Evolutionary conservation across 2,888 invertebrate species (phyloP).

Genomic region (Lasius platythorax): DNA sequence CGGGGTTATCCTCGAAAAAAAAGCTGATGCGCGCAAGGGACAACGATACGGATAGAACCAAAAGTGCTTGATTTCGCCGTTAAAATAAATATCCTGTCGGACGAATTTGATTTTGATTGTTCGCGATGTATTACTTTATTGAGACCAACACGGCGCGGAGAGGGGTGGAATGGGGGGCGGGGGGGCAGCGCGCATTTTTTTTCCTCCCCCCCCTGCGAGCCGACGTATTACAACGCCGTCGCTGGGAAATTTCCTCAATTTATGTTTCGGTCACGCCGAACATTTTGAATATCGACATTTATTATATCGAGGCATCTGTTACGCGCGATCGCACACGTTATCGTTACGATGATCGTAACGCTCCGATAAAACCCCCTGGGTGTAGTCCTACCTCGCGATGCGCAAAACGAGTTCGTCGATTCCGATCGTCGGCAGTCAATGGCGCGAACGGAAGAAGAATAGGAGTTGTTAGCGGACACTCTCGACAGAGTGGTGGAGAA

Average conservation of each 20-base stretch:
- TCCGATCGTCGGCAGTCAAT: slow-evolving; percentile 18
- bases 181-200: slow-evolving; percentile 12
- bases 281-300: slow-evolving; percentile 53
- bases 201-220: background rate
- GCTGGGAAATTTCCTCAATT: slow-evolving; percentile 51
- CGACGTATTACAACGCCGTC: slow-evolving; percentile 32
- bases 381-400: slow-evolving; percentile 17
- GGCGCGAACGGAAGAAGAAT: slow-evolving; percentile 28
- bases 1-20: slow-evolving; percentile 16
- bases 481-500: slow-evolving; percentile 11
- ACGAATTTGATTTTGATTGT: slow-evolving; percentile 54
- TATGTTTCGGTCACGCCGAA: slow-evolving; percentile 41
- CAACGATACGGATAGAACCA: slow-evolving; percentile 37
- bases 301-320: slow-evolving; percentile 54
- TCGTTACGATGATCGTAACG: slow-evolving; percentile 34
- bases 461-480: slow-evolving; percentile 41
- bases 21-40: slow-evolving; percentile 49
- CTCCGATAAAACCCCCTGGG: slow-evolving; percentile 28
- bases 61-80: slow-evolving; percentile 49
- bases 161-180: background rate
- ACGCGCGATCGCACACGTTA: slow-evolving; percentile 34
- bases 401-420: slow-evolving; percentile 33
- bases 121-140: slow-evolving; percentile 51
- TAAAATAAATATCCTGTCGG: slow-evolving; percentile 51
- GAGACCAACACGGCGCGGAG: slow-evolving; percentile 30